phyloP scores from a whole-genome alignment of 2,113 vertebrate genomes.

The Pterocles gutturalis region DNA sequence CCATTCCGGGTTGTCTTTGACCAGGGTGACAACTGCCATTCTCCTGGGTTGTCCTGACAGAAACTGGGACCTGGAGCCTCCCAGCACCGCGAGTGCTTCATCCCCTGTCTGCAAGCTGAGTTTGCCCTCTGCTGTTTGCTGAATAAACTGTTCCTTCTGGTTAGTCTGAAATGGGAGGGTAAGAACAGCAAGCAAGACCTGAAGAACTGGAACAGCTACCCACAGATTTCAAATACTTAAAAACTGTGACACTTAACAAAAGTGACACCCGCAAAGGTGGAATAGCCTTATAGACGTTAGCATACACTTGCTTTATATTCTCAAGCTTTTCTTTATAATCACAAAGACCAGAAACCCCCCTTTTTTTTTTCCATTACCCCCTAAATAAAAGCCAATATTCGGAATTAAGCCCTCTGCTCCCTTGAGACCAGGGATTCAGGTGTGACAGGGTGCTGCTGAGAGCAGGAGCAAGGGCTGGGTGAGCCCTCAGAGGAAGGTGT shows the following conservation, averaged over 20 bases:
- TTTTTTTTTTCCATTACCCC: neutral
- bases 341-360: neutral
- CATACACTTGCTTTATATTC: neutral
- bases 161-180: neutral
- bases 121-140: conserved; percentile 63
- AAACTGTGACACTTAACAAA: neutral
- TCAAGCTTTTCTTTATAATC: neutral
- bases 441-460: neutral
- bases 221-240: neutral
- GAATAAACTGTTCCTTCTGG: neutral
- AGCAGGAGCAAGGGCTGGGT: neutral
- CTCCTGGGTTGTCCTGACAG: neutral
- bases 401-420: neutral
- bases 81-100: rapidly evolving
- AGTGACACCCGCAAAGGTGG: too few relatives aligned
- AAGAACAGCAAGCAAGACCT: neutral
- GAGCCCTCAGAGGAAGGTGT: neutral
- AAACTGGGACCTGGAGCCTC: rapidly evolving
- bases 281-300: neutral
- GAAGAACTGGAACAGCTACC: neutral
- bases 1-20: neutral
- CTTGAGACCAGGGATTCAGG: neutral
- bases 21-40: neutral
- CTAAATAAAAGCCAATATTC: neutral
- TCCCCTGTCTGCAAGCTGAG: neutral